phyloP scores from a whole-genome alignment of 2,888 invertebrate genomes.

The Gerosis bhagava region DNA sequence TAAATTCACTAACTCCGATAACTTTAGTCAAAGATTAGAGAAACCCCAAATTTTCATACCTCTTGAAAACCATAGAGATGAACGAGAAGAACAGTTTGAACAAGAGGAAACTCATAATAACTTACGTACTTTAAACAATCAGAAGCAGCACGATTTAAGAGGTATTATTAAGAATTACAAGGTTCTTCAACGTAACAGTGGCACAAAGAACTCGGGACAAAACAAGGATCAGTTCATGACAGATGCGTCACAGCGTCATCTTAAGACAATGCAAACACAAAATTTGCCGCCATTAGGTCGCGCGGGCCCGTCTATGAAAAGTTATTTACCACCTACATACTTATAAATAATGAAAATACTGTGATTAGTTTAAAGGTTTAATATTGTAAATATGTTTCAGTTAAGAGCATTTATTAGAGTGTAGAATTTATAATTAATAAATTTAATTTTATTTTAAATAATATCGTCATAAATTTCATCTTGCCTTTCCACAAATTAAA shows the following conservation, averaged over 20 bases:
- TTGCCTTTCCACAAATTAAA: constrained; percentile 1
- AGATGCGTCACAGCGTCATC: constrained; percentile 51
- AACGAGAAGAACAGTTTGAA: constrained; percentile 36
- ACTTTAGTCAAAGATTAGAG: constrained; percentile 45
- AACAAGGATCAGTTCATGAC: constrained; percentile 46
- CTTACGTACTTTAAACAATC: constrained; percentile 42
- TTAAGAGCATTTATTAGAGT: constrained; percentile 67
- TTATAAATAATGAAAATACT: constrained; percentile 46
- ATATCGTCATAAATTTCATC: too few species aligned
- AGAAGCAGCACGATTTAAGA: constrained; percentile 57
- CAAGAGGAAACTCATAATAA: constrained; percentile 38
- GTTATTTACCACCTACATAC: constrained; percentile 67
- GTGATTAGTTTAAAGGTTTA: constrained; percentile 47
- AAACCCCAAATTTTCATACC: constrained; percentile 45
- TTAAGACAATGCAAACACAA: constrained; percentile 47
- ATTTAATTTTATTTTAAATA: constrained; percentile 5
- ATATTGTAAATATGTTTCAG: constrained; percentile 57
- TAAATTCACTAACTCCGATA: constrained; percentile 39
- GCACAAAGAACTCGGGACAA: constrained; percentile 44
- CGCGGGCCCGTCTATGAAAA: constrained; percentile 70
- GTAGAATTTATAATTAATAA: constrained; percentile 31
- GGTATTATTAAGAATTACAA: constrained; percentile 73
- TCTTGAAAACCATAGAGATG: constrained; percentile 35
- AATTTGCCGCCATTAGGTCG: constrained; percentile 68
- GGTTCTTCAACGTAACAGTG: constrained; percentile 64